Base-by-base conservation (phyloP, 2,113 vertebrate species). In the Salvelinus alpinus region DNA sequence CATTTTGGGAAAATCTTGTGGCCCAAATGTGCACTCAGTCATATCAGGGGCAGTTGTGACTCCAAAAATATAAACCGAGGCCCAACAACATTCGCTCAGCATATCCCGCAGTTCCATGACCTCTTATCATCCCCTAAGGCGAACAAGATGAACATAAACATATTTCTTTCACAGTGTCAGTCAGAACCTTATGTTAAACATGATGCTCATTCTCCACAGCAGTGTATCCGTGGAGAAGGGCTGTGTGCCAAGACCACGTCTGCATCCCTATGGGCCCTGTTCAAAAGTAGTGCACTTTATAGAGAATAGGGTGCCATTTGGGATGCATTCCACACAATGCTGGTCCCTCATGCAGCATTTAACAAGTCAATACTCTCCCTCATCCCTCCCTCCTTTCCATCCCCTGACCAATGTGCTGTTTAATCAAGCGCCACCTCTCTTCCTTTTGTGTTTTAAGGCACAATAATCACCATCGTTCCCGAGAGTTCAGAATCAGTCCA, bases 321-420 rank as follows among this genome's bases (percentile, higher is more conserved):
- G 48, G 48, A 54, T 18, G 14, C 14, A 16, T 8, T 9, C 68
- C 44, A 77, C 80, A 82, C 27, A 74, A 73, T 22, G 22, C 66
- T 2, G 44, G 72, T 72, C 18, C 76, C 81, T 87, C 86, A 88
- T 87, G 90, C 85, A 85, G 84, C 79, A 85, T 87, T 89, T 84
- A 87, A 78, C 80, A 87, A 74, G 75, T 88, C 85, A 12, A 82
- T 83, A 82, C 22, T 34, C 14, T 44, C 68, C 31, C n/a, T 44
- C 24, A 47, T 38, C 3, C 38, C 34, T 22, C 59, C 59, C 7
- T 27, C 72, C 18, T 62, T 24, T n/a, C 2, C 7, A 6, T 13
- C 2, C 8, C 65, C 66, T 69, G 48, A 62, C n/a, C 71, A 72
- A 22, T 22, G 7, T 74, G 57, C 69, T 70, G 25, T 74, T 77